Conservation (phyloP, 1,140 invertebrate species). For the Drosophila willistoni region DNA sequence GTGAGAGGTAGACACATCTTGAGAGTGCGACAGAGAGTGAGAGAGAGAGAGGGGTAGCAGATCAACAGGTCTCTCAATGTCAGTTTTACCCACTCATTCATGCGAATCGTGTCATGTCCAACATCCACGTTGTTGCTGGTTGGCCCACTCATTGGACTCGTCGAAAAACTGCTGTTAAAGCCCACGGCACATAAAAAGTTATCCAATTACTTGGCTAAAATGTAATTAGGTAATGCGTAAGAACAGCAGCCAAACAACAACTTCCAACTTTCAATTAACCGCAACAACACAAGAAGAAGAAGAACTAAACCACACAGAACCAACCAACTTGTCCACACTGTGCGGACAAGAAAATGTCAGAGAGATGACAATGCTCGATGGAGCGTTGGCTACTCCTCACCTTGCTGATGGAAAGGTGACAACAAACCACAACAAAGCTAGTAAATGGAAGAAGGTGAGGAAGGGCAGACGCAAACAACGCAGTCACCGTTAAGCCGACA, state of each 20-base stretch:
- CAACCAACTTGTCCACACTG: conserved; percentile 45
- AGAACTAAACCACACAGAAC: conserved; percentile 31
- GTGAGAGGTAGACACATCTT: conserved; percentile 17
- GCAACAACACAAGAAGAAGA: conserved; percentile 18
- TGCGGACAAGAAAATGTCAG: conserved; percentile 41
- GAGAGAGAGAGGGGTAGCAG: neutral
- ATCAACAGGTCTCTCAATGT: conserved; percentile 58
- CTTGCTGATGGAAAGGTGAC: conserved; percentile 45
- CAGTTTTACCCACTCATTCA: conserved; percentile 66
- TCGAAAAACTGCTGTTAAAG: conserved; percentile 26
- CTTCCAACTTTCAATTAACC: conserved; percentile 38
- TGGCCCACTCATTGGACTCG: conserved; percentile 37
- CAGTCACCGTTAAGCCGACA: conserved; percentile 41
- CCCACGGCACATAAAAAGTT: conserved; percentile 31
- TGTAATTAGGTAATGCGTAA: conserved; percentile 61
- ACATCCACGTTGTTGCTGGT: neutral
- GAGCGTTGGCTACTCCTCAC: conserved; percentile 1
- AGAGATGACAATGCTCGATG: conserved; percentile 20
- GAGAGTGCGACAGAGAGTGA: neutral
- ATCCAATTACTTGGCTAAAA: conserved; percentile 43
- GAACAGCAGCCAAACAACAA: conserved; percentile 41
- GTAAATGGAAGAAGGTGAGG: conserved; percentile 4
- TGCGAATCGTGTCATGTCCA: conserved; percentile 45
- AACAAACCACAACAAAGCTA: conserved; percentile 29
- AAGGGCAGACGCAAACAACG: neutral